A percentile compares a stretch with the other conserved stretches of the same genome.
phyloP scores from a whole-genome alignment of 2,888 invertebrate genomes.

The Sminthurides aquaticus region DNA sequence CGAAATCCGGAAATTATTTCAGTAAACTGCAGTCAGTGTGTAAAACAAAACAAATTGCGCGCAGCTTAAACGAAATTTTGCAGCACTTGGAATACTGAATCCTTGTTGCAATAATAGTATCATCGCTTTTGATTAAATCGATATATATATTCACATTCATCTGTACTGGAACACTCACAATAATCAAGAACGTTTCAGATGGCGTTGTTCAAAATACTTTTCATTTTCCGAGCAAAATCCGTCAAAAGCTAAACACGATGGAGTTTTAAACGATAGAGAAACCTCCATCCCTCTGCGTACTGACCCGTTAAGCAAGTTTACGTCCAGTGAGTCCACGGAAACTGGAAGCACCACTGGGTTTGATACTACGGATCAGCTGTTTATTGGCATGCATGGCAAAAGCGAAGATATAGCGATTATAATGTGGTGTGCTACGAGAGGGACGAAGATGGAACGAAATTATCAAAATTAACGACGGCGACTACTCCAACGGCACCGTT shows the following conservation, averaged over 20 bases:
- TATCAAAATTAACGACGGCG: background rate
- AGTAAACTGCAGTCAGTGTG: too few relatives aligned
- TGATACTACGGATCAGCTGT: background rate
- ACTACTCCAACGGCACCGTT: background rate
- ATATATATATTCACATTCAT: too few relatives aligned
- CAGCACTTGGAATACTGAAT: too few relatives aligned
- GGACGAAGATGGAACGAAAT: background rate
- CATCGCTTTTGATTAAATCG: too few relatives aligned
- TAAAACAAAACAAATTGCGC: too few relatives aligned
- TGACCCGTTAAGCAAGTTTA: background rate
- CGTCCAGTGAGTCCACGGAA: background rate
- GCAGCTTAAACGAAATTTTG: too few relatives aligned
- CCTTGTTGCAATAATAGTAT: too few relatives aligned
- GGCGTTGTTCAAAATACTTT: constrained; percentile 1
- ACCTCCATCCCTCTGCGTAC: background rate
- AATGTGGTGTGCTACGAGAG: background rate
- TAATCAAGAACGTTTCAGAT: background rate
- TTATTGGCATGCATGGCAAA: background rate
- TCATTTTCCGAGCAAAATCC: constrained; percentile 12
- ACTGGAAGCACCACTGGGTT: background rate
- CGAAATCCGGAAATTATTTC: too few relatives aligned
- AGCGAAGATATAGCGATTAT: background rate
- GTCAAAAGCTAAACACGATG: constrained; percentile 8
- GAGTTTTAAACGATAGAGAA: background rate
- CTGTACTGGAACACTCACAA: too few relatives aligned